Evolutionary conservation across 2,888 invertebrate species (phyloP), one percentile per base, ranked within the genome.

Genomic region (Marronus borbonicus): DNA sequence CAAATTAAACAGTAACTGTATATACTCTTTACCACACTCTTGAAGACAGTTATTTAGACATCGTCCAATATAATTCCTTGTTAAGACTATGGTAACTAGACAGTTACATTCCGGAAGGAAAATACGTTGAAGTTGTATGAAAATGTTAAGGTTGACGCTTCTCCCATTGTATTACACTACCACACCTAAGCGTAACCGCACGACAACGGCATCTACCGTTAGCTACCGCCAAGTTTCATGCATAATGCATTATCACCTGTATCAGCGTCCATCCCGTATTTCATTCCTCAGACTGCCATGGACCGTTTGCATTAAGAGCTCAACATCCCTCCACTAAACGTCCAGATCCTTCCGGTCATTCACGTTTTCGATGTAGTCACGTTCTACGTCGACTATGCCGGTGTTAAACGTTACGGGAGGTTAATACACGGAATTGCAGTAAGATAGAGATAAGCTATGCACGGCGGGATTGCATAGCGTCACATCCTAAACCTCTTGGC

Each of bases 331-430:
- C 62, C 62, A 62, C 24, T 62, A 62, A 62, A 28, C 24, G 8
- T 14, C 62, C 8, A 24, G 24, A 62, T 62, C 62, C 62, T 62
- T 62, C 28, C 28, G 28, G 28, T 24, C 28, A 28, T 62, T 14
- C 28, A 62, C 62, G 28, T 62, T 62, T 62, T 31, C 28, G 31
- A 62, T 31, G 62, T 31, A 62, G 62, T 62, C 62, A 62, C 62
- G 62, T 62, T 62, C 62, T 28, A 62, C 31, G 31, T 28, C 62
- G 62, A 58, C 17, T 58, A 8, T 58, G 20, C 55, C 10, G 55
- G 5, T 8, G 55, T 24, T 62, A 28, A 31, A 62, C 14, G 28
- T 31, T 31, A 62, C 24, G 31, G 28, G 28, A 62, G 5, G 28
- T 31, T 62, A 62, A 31, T 14, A 24, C 62, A 14, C 14, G 12